These are phyloP conservation scores for Chlorops oryzae DNA, from an alignment of 1,140 invertebrate species.

Conservation along the genomic window DNA sequence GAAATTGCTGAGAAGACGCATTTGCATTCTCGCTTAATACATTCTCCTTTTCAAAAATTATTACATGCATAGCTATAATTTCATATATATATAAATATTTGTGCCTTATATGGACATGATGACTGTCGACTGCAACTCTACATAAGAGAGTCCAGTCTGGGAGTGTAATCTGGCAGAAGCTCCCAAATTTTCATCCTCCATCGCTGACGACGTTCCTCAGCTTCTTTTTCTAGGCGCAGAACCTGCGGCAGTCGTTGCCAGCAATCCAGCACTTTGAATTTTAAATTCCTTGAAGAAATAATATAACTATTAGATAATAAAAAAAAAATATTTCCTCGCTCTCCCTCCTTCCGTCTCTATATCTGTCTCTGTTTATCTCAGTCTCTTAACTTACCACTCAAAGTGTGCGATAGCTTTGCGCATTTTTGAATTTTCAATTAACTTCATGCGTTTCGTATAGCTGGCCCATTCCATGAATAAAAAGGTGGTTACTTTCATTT, in stretches of 20 bases:
- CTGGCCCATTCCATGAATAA: slow-evolving; percentile 52
- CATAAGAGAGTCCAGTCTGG: too few relatives aligned
- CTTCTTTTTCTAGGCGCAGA: slow-evolving; percentile 56
- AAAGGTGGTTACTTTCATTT: slow-evolving; percentile 51
- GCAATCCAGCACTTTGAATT: slow-evolving; percentile 56
- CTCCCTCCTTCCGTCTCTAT: too few relatives aligned
- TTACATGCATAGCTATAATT: too few relatives aligned
- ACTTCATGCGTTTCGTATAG: slow-evolving; percentile 45
- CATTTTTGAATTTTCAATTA: slow-evolving; percentile 49
- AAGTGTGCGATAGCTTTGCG: slow-evolving; percentile 52
- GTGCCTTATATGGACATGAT: too few relatives aligned
- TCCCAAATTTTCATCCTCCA: slow-evolving; percentile 62
- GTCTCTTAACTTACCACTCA: slow-evolving; percentile 50
- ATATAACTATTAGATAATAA: not conserved
- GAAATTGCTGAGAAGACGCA: too few relatives aligned
- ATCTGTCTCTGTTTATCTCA: too few relatives aligned
- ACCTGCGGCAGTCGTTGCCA: slow-evolving; percentile 58
- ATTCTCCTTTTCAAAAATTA: too few relatives aligned
- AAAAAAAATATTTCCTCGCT: too few relatives aligned
- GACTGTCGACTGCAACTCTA: too few relatives aligned
- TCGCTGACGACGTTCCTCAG: slow-evolving; percentile 56
- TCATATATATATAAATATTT: too few relatives aligned
- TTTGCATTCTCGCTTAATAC: too few relatives aligned
- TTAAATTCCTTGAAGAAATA: slow-evolving; percentile 49
- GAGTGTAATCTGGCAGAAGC: slow-evolving; percentile 59